Base-by-base conservation (phyloP, 2,888 invertebrate species). In the Perizoma affinitatum region DNA sequence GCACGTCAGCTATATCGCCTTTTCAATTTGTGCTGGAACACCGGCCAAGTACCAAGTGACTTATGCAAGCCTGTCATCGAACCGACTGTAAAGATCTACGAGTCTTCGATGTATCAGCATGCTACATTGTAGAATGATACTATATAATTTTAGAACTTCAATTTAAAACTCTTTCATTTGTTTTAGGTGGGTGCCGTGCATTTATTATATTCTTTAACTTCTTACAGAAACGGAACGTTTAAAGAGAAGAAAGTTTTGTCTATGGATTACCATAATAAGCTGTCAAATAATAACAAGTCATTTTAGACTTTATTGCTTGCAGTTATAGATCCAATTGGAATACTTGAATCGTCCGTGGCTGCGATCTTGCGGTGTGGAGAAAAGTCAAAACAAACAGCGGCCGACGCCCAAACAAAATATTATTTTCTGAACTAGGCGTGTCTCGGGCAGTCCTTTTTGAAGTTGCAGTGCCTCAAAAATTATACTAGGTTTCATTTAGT, bases 391-490 rank as follows among this genome's bases (percentile, higher is more conserved):
- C 79, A 81, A 81, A 77, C 77, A 65, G 65, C 59, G 74, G 79
- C 73, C 76, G 78, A 82, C 81, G 81, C 81, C 81, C 81, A 79
- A 81, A 80, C 76, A 80, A 80, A 76, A 73, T 72, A 75, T 71
- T 79, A 74, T 75, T 77, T 78, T 79, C 52, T 73, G 64, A 68
- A 68, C 68, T 71, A 75, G 76, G 76, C 67, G 78, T 78, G 75
- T 71, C 75, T 55, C 51, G 55, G 55, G 43, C 43, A 42, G 57
- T 45, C 38, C 41, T 44, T 34, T 53, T 60, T 44, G 35, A 35
- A 22, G 11, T 41, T 56, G 41, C 46, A 58, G 40, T 62, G 8
- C 38, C 10, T 46, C 50, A 8, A 1, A 9, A 51, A 51, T 46
- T 42, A 49, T 9, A 45, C 10, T 7, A 10, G 38, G 49, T 11